phyloP scores from a whole-genome alignment of 2,113 vertebrate species.

The Seriola rivoliana region DNA sequence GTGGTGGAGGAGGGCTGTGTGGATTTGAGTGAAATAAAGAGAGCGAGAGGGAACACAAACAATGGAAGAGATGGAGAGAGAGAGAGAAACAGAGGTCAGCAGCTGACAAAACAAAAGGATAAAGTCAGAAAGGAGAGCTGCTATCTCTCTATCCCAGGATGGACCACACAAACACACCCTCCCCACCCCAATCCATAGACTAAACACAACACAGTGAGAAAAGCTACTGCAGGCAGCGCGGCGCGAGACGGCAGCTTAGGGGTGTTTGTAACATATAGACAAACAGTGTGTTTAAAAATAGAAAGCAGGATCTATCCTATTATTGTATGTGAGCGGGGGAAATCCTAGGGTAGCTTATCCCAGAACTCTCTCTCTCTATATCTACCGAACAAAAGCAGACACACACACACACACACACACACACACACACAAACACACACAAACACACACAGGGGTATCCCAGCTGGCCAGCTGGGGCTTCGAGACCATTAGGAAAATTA shows the following conservation, averaged over 20 bases:
- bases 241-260: slow-evolving; percentile 53
- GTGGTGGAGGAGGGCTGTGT: slow-evolving; percentile 24
- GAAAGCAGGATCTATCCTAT: slow-evolving; percentile 66
- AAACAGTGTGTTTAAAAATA: slow-evolving; percentile 76
- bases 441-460: slow-evolving; percentile 63
- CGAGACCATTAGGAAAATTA: slow-evolving; percentile 71
- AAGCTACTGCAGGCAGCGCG: slow-evolving; percentile 48
- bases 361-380: slow-evolving; percentile 38
- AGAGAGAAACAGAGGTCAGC: slow-evolving; percentile 60
- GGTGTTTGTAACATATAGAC: slow-evolving; percentile 60
- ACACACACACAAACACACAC: slow-evolving; percentile 46
- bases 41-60: slow-evolving; percentile 51
- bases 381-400: slow-evolving; percentile 49
- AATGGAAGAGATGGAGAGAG: slow-evolving; percentile 40
- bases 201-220: slow-evolving; percentile 65
- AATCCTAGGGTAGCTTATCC: slow-evolving; percentile 63
- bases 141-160: slow-evolving; percentile 73
- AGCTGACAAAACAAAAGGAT: slow-evolving; percentile 81
- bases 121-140: slow-evolving; percentile 69
- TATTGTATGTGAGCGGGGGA: slow-evolving; percentile 65
- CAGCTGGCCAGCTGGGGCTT: slow-evolving; percentile 72
- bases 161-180: slow-evolving; percentile 62
- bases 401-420: slow-evolving; percentile 22
- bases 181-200: slow-evolving; percentile 57
- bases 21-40: slow-evolving; percentile 52